A percentile compares a stretch with the other conserved stretches of the same genome.
Evolutionary conservation across 2,113 vertebrate species (phyloP).

Genomic region (Gobius niger): DNA sequence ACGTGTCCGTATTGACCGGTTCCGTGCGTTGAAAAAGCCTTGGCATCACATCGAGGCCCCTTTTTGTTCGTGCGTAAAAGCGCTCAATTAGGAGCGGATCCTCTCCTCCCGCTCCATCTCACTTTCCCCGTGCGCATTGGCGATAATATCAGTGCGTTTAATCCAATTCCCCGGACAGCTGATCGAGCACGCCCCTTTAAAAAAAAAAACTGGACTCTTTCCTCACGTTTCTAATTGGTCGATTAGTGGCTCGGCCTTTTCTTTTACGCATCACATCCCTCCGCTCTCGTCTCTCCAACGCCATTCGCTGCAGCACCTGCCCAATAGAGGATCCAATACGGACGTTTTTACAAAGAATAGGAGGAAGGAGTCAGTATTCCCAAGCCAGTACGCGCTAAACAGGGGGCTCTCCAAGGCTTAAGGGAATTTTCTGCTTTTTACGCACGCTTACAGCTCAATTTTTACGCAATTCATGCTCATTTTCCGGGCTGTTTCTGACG

Average conservation of each 20-base stretch:
- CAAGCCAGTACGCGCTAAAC: slow-evolving; percentile 49
- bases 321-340: slow-evolving; percentile 80
- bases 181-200: slow-evolving; percentile 37
- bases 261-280: slow-evolving; percentile 47
- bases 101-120: not conserved
- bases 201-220: slow-evolving; percentile 42
- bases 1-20: no score
- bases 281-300: slow-evolving; percentile 72
- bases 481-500: no score
- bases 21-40: not conserved
- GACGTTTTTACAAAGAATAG: slow-evolving; percentile 83
- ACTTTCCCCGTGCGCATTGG: not conserved
- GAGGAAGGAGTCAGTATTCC: slow-evolving; percentile 84
- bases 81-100: slow-evolving; percentile 25
- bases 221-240: slow-evolving; percentile 69
- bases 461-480: no score
- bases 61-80: not conserved
- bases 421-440: no score
- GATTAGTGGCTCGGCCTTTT: slow-evolving; percentile 62
- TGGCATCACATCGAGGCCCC: not conserved
- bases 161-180: slow-evolving; percentile 57
- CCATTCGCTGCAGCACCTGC: slow-evolving; percentile 83
- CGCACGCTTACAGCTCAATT: no score
- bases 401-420: slow-evolving; percentile 3
- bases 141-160: slow-evolving; percentile 32